phyloP scores from a whole-genome alignment of 2,888 invertebrate species.

The Ennomos fuscantarius region DNA sequence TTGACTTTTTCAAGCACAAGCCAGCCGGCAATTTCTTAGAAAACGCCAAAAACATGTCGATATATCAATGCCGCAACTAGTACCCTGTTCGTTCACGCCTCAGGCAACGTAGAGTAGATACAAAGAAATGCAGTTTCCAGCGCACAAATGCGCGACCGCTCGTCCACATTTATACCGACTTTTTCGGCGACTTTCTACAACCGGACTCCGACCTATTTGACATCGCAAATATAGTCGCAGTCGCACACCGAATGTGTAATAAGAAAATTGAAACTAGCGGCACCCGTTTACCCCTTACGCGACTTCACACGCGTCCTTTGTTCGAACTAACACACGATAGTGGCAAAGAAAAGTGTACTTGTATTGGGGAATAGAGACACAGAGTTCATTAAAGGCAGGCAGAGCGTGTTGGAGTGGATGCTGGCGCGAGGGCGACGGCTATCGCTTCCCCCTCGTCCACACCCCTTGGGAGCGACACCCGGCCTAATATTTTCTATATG shows the following conservation, averaged over 20 bases:
- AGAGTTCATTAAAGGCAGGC: constrained; percentile 83
- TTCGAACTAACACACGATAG: constrained; percentile 77
- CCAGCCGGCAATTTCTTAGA: too few species aligned
- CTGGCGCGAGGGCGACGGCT: constrained; percentile 61
- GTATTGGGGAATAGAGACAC: constrained; percentile 79
- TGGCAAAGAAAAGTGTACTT: constrained; percentile 82
- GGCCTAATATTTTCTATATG: constrained; percentile 74
- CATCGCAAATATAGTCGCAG: constrained; percentile 65
- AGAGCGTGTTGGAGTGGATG: constrained; percentile 80
- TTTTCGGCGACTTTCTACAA: too few species aligned
- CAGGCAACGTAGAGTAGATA: too few species aligned
- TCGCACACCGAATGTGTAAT: constrained; percentile 57
- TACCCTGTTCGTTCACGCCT: too few species aligned
- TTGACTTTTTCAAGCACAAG: too few species aligned
- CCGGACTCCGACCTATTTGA: constrained; percentile 49
- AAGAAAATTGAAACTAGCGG: constrained; percentile 67
- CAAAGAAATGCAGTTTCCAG: too few species aligned
- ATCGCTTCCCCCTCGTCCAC: constrained; percentile 48
- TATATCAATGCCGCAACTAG: too few species aligned
- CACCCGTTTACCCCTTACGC: constrained; percentile 70
- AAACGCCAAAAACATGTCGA: too few species aligned
- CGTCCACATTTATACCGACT: too few species aligned
- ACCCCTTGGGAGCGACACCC: constrained; percentile 40
- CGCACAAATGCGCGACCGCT: too few species aligned
- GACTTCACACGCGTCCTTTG: constrained; percentile 75